phyloP scores from a whole-genome alignment of 2,797 vertebrate species.

The Knipowitschia caucasica region DNA sequence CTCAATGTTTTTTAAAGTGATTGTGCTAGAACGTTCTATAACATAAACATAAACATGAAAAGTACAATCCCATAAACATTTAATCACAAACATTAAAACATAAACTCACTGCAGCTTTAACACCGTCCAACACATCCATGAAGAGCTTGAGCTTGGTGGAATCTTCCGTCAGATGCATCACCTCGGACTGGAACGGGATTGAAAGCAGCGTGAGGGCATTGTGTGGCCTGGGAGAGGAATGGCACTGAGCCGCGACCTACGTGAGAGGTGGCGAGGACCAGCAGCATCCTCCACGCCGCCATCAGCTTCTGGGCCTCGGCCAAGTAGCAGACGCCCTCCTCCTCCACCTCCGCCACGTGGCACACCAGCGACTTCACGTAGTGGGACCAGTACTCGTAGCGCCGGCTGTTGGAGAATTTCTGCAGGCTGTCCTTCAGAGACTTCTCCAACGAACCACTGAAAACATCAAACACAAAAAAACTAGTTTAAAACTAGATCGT shows the following conservation, averaged over 20 bases:
- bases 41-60: too few relatives aligned
- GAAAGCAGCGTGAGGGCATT: too few relatives aligned
- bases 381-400: conserved; percentile 95
- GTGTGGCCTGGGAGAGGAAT: not conserved
- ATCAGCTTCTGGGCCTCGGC: conserved; percentile 91
- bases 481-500: not conserved
- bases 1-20: too few relatives aligned
- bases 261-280: conserved; percentile 87
- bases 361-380: conserved; percentile 87
- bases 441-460: conserved; percentile 89
- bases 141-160: conserved; percentile 83
- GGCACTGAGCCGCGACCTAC: conserved; percentile 34
- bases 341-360: conserved; percentile 83
- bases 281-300: conserved; percentile 92
- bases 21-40: too few relatives aligned
- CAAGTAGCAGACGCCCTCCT: conserved; percentile 78
- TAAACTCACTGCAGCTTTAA: conserved; percentile 85
- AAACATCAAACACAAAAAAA: too few relatives aligned
- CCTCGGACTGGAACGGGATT: conserved; percentile 86
- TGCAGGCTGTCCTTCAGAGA: conserved; percentile 89
- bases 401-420: conserved; percentile 84
- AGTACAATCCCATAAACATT: too few relatives aligned
- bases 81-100: not conserved
- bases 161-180: conserved; percentile 88
- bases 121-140: conserved; percentile 87